Evolutionary conservation across 2,888 invertebrate species (phyloP), one percentile per base, ranked within the genome.

Genomic region (Anagyrus pseudococci): DNA sequence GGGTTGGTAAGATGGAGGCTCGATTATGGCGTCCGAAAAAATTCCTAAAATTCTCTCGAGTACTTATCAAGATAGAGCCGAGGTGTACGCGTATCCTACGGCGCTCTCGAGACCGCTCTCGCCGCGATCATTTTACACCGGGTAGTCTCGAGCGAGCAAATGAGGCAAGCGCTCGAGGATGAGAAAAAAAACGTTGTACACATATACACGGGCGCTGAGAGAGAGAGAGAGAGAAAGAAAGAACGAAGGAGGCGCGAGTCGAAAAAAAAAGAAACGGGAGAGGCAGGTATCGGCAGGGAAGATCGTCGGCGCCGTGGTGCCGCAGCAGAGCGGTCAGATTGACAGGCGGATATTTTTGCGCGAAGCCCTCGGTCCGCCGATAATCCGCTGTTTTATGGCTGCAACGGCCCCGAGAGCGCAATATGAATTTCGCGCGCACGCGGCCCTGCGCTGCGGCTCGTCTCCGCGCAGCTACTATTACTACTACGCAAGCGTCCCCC

Each of bases 321-420:
- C n/a, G n/a, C n/a, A n/a, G n/a, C n/a, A n/a, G 46, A 29, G 46
- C 33, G n/a, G 23, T 17, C 66, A 70, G 74, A 77, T 77, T 76
- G 77, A 76, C 75, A 72, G 71, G 67, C 71, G 73, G 73, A 77
- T 77, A 78, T 78, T 77, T 78, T 77, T 77, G 76, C 74, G 73
- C 75, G 78, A 78, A 77, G 75, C 76, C 77, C 73, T 74, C 71
- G 74, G 72, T 74, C 75, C 73, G n/a, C n/a, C n/a, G 73, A 77
- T 77, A 77, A 77, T 78, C 77, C 77, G 71, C 71, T 72, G 74
- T 78, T 79, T 78, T 78, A 78, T 77, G 77, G 75, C 75, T 78
- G 76, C 77, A 67, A 66, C 66, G 40, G 62, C 69, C 66, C 68
- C 64, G 48, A 56, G n/a, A n/a, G 58, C 56, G 57, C 40, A 60